These are phyloP conservation scores for Pollenia griseotomentosa DNA, from an alignment of 2,888 invertebrate genomes.

Conservation along the genomic window DNA sequence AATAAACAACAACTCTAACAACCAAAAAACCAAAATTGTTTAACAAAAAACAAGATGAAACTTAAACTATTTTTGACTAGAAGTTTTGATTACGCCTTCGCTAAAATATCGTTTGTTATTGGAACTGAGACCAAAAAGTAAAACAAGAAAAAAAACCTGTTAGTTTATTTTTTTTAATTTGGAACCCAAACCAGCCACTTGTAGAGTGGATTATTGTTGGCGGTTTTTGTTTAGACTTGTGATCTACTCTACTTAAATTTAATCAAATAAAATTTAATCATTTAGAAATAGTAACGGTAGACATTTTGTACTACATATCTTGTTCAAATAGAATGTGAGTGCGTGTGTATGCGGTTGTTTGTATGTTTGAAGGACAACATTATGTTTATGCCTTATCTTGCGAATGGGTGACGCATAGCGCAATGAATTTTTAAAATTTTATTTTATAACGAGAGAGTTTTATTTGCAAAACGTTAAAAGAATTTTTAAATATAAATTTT, in stretches of 20 bases:
- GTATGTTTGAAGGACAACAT: conserved; percentile 14
- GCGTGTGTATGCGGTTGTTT: background rate
- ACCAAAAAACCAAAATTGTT: background rate
- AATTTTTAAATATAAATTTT: no score
- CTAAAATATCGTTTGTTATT: conserved; percentile 1
- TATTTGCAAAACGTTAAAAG: background rate
- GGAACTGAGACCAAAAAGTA: conserved; percentile 1
- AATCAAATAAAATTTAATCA: conserved; percentile 24
- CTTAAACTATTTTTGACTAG: conserved; percentile 9
- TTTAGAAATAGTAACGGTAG: conserved; percentile 6
- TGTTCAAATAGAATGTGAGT: background rate
- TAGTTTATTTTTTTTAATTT: conserved; percentile 35
- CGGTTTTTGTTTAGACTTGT: background rate
- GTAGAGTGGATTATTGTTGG: conserved; percentile 13
- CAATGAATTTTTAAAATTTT: background rate
- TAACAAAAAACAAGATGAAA: conserved; percentile 35
- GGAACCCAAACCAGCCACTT: background rate
- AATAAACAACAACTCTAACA: background rate
- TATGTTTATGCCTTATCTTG: conserved; percentile 11
- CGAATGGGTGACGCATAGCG: conserved; percentile 20
- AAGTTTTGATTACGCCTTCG: conserved; percentile 45
- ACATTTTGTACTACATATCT: background rate
- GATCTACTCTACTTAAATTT: conserved; percentile 20
- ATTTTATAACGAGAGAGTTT: background rate
- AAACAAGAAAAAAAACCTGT: conserved; percentile 48